These are phyloP conservation scores for Hartigia nigra DNA, from an alignment of 2,888 invertebrate species.

Conservation along the genomic window DNA sequence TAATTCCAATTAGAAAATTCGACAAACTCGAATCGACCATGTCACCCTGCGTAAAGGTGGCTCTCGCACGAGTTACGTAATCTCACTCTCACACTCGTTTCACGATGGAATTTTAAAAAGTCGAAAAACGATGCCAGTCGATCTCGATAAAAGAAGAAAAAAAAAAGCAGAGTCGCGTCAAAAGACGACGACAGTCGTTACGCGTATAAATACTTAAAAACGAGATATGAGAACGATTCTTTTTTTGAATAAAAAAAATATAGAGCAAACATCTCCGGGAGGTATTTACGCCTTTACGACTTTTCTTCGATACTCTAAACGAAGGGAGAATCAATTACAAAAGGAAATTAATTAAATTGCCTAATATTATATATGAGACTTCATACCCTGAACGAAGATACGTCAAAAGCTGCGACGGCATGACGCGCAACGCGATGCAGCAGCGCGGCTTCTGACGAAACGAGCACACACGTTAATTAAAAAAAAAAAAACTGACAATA, in stretches of 20 bases:
- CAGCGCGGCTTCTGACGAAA: conserved; percentile 42
- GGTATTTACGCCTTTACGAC: background rate
- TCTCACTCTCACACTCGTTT: background rate
- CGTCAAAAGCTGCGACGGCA: conserved; percentile 35
- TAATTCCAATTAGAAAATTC: background rate
- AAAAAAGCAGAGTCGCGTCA: background rate
- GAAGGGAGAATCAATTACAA: background rate
- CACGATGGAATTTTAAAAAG: background rate
- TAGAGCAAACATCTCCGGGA: background rate
- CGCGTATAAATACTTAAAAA: conserved; percentile 1
- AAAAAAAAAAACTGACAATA: conserved; percentile 16
- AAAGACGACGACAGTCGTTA: background rate
- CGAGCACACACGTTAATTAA: conserved; percentile 32
- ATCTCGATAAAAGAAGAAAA: conserved; percentile 7
- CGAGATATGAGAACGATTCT: conserved; percentile 27
- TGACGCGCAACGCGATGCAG: conserved; percentile 38
- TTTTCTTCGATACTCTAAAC: background rate
- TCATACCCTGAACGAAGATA: conserved; percentile 39
- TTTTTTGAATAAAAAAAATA: conserved; percentile 18
- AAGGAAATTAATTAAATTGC: background rate
- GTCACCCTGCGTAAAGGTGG: background rate
- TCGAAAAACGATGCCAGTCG: conserved; percentile 2
- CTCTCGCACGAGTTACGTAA: background rate
- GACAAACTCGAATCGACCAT: background rate
- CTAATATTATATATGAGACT: background rate